A percentile compares a stretch with the other conserved stretches of the same genome.
phyloP scores from a whole-genome alignment of 2,113 vertebrate genomes.

The Podilymbus podiceps region DNA sequence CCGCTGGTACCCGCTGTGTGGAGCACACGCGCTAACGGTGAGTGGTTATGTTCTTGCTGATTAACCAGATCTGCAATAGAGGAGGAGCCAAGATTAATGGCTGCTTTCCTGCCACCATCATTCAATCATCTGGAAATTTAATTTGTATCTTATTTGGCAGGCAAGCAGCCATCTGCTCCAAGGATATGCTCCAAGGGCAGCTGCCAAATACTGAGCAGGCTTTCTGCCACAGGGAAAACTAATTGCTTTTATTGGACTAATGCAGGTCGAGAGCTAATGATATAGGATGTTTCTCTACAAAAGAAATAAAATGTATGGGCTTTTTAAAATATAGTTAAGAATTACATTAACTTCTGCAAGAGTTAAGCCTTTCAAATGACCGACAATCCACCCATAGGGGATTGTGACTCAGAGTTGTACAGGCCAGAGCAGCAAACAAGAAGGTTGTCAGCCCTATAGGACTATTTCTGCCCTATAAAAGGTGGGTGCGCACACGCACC shows the following conservation, averaged over 20 bases:
- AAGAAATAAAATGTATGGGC: not conserved
- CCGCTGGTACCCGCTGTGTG: not conserved
- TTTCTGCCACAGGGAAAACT: constrained; percentile 60
- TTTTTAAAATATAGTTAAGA: not conserved
- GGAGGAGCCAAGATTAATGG: constrained; percentile 34
- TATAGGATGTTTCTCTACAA: not conserved
- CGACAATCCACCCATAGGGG: not conserved
- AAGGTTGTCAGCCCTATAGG: not conserved
- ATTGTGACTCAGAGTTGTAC: not conserved
- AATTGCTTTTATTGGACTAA: constrained; percentile 67
- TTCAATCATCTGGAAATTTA: constrained; percentile 76
- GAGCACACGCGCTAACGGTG: rapidly evolving
- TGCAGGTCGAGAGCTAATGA: constrained; percentile 42
- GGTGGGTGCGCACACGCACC: not conserved
- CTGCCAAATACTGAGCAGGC: constrained; percentile 62
- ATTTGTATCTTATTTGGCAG: constrained; percentile 69
- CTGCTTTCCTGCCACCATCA: constrained; percentile 49
- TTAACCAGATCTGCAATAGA: not conserved
- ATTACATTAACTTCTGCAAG: not conserved
- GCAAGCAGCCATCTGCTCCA: constrained; percentile 74
- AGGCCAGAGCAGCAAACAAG: not conserved
- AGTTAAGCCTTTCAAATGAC: not conserved
- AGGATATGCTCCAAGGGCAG: constrained; percentile 68
- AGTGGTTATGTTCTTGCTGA: not conserved
- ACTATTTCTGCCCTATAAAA: not conserved